Evolutionary conservation across 2,888 invertebrate genomes (phyloP).

Genomic region (Aspidiotus destructor): DNA sequence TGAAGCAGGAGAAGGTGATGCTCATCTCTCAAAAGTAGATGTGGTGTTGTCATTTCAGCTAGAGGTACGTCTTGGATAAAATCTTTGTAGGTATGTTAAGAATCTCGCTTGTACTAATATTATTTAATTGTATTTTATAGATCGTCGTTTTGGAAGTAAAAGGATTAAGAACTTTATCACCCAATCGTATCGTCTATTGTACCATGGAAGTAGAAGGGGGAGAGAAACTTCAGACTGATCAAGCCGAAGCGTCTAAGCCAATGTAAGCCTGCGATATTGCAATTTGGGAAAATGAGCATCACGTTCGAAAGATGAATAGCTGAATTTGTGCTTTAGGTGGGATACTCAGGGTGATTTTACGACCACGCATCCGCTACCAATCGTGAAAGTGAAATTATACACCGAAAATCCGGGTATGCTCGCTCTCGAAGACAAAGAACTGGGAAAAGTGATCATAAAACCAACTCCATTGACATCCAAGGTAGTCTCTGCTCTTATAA

Average conservation of each 20-base stretch:
- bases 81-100: not conserved
- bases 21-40: constrained; percentile 93
- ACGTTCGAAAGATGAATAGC: not conserved
- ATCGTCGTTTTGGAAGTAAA: constrained; percentile 99
- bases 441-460: constrained; percentile 82
- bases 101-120: not conserved
- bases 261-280: constrained; percentile 53
- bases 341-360: constrained; percentile 99
- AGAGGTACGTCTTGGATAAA: constrained; percentile 55
- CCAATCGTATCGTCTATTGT: constrained; percentile 97
- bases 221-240: constrained; percentile 97
- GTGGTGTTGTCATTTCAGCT: constrained; percentile 93
- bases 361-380: constrained; percentile 91
- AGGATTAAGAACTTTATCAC: constrained; percentile 89
- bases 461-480: constrained; percentile 81
- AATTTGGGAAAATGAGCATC: not conserved
- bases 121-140: constrained; percentile 46
- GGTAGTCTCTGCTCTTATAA: constrained; percentile 44
- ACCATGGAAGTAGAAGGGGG: constrained; percentile 99
- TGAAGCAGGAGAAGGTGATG: constrained; percentile 90
- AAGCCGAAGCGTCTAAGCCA: constrained; percentile 97
- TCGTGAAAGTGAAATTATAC: constrained; percentile 94
- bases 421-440: constrained; percentile 96
- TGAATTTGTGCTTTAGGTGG: constrained; percentile 59
- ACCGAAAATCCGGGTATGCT: constrained; percentile 96